Conservation (phyloP, 2,797 vertebrate species). For the Clarias platycephalus region DNA sequence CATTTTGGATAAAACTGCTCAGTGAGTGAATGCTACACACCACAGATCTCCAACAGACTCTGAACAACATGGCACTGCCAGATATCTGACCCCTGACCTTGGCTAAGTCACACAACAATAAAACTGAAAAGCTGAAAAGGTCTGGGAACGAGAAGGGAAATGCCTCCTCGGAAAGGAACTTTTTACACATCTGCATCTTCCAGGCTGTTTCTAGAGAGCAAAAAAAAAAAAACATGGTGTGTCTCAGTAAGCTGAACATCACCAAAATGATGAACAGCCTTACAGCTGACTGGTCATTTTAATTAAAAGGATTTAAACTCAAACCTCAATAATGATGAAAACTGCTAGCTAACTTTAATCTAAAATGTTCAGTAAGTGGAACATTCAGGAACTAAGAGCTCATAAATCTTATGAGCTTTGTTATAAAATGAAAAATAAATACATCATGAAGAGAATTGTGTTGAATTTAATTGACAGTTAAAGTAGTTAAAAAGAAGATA, state of each 20-base stretch:
- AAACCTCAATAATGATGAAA: background rate
- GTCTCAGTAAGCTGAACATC: conserved; percentile 6
- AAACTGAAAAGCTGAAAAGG: conserved; percentile 24
- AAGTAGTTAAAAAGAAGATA: background rate
- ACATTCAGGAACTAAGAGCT: background rate
- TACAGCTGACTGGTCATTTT: background rate
- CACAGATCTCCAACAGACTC: background rate
- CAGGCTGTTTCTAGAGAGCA: background rate
- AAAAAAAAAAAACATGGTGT: background rate
- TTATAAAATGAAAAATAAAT: background rate
- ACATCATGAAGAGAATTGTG: background rate
- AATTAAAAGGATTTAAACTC: background rate
- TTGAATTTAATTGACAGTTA: background rate
- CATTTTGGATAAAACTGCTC: background rate
- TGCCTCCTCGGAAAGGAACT: conserved; percentile 18
- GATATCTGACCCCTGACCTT: conserved; percentile 48
- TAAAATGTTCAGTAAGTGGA: background rate
- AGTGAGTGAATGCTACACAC: conserved; percentile 7
- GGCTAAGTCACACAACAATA: conserved; percentile 36
- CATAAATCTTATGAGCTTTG: too few species aligned
- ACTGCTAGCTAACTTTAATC: background rate
- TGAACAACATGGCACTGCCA: conserved; percentile 6
- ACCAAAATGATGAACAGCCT: background rate
- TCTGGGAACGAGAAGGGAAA: conserved; percentile 23
- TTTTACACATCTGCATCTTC: conserved; percentile 5